phyloP scores from a whole-genome alignment of 2,797 vertebrate genomes.

The Silurus aristotelis region DNA sequence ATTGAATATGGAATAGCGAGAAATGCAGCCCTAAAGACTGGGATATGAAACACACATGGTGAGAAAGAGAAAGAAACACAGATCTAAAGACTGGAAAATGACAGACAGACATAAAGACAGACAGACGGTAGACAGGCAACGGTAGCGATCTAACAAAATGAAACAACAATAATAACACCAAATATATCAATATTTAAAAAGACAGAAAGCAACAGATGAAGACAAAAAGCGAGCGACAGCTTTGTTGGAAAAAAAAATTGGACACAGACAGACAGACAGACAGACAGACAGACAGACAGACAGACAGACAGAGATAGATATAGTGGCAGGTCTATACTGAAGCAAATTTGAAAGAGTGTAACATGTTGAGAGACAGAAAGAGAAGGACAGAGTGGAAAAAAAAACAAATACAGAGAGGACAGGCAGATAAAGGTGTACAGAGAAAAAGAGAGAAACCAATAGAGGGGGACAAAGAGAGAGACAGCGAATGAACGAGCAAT shows the following conservation, averaged over 20 bases:
- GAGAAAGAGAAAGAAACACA: not conserved
- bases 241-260: conserved; percentile 84
- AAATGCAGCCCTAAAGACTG: too few species aligned
- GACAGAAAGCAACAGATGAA: not conserved
- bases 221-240: not conserved
- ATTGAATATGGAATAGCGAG: too few species aligned
- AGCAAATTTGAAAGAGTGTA: too few species aligned
- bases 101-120: not conserved
- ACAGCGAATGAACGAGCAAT: not conserved
- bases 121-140: not conserved
- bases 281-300: conserved; percentile 73
- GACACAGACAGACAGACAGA: conserved; percentile 79
- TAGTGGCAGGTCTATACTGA: too few species aligned
- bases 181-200: not conserved
- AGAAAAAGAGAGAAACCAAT: conserved; percentile 47
- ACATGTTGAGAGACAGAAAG: not conserved
- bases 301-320: not conserved
- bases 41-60: too few species aligned
- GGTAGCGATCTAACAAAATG: not conserved
- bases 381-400: not conserved
- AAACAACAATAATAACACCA: not conserved
- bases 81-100: not conserved
- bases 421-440: not conserved
- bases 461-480: not conserved
- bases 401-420: not conserved